A percentile compares a stretch with the other conserved stretches of the same genome.
These are phyloP conservation scores for Alexandromys fortis DNA, from an alignment of 2,113 vertebrate genomes.

Conservation along the genomic window DNA sequence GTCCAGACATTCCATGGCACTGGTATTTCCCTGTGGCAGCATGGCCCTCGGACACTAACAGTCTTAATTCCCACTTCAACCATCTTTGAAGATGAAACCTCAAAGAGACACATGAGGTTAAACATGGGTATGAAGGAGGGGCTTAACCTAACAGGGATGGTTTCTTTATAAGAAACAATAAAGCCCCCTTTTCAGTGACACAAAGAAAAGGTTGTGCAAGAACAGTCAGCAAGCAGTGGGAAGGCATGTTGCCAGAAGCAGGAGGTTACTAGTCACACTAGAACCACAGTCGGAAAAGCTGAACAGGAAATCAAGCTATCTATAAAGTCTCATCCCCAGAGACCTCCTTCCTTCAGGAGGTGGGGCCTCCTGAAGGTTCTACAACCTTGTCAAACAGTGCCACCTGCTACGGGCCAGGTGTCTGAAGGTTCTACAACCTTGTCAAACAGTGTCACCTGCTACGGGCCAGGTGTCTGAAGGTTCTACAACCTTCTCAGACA, in stretches of 20 bases:
- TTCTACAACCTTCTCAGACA: neutral
- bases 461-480: neutral
- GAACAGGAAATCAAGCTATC: neutral
- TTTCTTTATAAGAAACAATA: neutral
- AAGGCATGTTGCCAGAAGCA: neutral
- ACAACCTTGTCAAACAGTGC: neutral
- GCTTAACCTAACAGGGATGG: neutral
- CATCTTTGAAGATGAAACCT: neutral
- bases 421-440: neutral
- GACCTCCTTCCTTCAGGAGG: neutral
- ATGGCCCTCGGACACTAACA: too few relatives aligned
- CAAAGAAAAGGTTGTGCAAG: neutral
- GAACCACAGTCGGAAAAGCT: neutral
- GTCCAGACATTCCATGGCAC: neutral
- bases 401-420: neutral
- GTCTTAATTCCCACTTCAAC: neutral
- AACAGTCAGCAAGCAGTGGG: neutral
- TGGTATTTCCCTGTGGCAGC: too few relatives aligned
- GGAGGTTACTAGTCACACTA: neutral
- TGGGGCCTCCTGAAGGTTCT: neutral
- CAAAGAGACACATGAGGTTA: neutral
- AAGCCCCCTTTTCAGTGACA: neutral
- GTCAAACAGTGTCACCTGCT: neutral
- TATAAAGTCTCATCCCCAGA: neutral
- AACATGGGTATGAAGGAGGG: neutral